A percentile compares a stretch with the other conserved stretches of the same genome.
phyloP scores from a whole-genome alignment of 1,140 invertebrate species.

The Plectrocnemia conspersa region DNA sequence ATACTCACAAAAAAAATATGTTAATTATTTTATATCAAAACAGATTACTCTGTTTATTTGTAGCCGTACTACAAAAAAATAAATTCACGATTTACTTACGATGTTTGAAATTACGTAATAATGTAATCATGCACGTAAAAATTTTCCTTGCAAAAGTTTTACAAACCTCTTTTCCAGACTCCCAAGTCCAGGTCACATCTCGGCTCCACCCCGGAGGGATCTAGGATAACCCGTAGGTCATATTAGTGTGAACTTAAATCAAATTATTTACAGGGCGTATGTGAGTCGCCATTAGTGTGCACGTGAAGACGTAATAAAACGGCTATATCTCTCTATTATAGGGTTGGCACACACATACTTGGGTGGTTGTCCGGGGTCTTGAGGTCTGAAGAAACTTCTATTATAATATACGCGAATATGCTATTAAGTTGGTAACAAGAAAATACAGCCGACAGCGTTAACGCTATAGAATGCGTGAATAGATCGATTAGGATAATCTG shows the following conservation, averaged over 20 bases:
- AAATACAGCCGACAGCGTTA: constrained; percentile 19
- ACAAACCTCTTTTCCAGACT: too few relatives aligned
- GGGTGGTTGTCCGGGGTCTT: neutral
- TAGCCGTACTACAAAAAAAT: too few relatives aligned
- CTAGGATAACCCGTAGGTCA: constrained; percentile 10
- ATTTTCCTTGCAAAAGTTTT: too few relatives aligned
- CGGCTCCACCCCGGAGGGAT: constrained; percentile 1
- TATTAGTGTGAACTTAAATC: constrained; percentile 24
- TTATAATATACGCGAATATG: constrained; percentile 24
- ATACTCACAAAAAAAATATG: too few relatives aligned
- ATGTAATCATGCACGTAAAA: too few relatives aligned
- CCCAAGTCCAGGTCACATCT: neutral
- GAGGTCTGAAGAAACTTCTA: neutral
- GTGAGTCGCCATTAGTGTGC: constrained; percentile 19
- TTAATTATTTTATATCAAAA: too few relatives aligned
- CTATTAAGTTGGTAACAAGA: constrained; percentile 25
- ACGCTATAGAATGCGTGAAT: too few relatives aligned
- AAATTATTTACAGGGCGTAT: constrained; percentile 26
- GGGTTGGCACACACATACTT: neutral
- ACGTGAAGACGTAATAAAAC: constrained; percentile 28
- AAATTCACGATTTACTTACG: too few relatives aligned
- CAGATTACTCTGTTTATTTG: too few relatives aligned
- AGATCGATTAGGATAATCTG: too few relatives aligned
- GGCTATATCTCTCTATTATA: constrained; percentile 25
- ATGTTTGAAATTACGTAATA: too few relatives aligned